Percentiles rank a stretch among this genome's conserved stretches.
These are phyloP conservation scores for Rhinoraja longicauda DNA, from an alignment of 2,797 vertebrate genomes.

Conservation along the genomic window DNA sequence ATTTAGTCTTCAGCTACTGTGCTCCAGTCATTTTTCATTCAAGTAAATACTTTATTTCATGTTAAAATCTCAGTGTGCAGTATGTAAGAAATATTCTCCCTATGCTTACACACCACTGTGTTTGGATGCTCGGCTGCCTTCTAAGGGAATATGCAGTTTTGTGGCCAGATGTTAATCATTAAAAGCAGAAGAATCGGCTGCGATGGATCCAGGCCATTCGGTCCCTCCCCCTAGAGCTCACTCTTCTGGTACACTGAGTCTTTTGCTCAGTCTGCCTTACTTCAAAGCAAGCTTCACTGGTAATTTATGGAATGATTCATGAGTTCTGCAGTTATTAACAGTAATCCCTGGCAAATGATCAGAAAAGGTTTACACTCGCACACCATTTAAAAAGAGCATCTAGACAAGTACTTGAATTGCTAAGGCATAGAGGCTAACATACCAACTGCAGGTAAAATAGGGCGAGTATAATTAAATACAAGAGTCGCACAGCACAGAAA, in stretches of 20 bases:
- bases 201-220: background rate
- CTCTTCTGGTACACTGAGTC: background rate
- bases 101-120: background rate
- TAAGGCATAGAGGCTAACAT: too few species aligned
- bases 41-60: constrained; percentile 24
- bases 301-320: background rate
- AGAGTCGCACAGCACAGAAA: too few species aligned
- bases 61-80: background rate
- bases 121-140: background rate
- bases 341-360: background rate
- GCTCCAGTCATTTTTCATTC: background rate
- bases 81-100: constrained; percentile 10
- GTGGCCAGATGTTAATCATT: background rate
- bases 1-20: constrained; percentile 15
- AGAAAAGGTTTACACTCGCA: too few species aligned
- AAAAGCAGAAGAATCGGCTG: background rate
- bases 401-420: too few species aligned
- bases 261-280: background rate
- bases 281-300: background rate
- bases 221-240: too few species aligned
- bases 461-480: too few species aligned
- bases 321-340: background rate
- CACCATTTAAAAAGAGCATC: too few species aligned
- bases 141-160: background rate
- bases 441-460: too few species aligned